Conservation (phyloP, 2,113 vertebrate genomes). For the Tachuris rubrigastra region DNA sequence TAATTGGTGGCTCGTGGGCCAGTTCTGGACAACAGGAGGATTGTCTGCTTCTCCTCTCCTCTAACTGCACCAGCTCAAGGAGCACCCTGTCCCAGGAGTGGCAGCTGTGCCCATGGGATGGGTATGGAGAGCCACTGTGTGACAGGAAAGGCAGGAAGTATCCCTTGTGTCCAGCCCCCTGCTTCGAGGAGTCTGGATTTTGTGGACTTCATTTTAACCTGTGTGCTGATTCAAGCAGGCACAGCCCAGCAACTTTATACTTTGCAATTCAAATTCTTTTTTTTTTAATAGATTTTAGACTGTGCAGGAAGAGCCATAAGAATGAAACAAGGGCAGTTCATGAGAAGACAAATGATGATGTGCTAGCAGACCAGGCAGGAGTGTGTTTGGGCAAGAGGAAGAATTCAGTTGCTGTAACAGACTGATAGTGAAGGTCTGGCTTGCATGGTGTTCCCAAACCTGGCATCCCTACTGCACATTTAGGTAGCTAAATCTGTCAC, state of each 20-base stretch:
- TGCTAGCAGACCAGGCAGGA: fast-evolving
- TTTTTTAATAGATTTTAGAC: background rate
- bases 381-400: background rate
- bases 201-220: background rate
- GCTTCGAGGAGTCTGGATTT: background rate
- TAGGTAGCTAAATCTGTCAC: background rate
- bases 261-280: background rate
- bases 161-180: background rate
- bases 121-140: background rate
- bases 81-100: background rate
- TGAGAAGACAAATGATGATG: background rate
- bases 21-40: background rate
- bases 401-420: background rate
- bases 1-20: background rate
- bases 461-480: background rate
- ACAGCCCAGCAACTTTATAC: background rate
- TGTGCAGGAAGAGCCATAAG: background rate
- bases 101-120: background rate
- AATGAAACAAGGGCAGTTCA: background rate
- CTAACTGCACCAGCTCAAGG: background rate
- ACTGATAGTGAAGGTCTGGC: background rate
- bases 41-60: background rate
- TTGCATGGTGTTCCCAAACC: background rate
- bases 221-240: background rate
- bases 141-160: background rate